phyloP scores from a whole-genome alignment of 1,140 invertebrate species.

The Musca vetustissima region DNA sequence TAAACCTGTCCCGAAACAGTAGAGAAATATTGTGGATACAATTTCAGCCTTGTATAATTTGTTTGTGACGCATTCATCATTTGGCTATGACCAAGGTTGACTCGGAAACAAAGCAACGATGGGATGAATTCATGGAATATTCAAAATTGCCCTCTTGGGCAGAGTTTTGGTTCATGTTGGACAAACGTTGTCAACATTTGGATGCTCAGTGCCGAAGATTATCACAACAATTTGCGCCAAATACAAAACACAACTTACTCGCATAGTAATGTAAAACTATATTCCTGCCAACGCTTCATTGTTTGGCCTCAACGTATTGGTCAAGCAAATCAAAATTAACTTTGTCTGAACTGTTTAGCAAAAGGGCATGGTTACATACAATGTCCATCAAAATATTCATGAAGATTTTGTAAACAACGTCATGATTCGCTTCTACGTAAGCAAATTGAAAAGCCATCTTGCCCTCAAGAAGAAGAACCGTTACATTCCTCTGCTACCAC shows the following conservation, averaged over 20 bases:
- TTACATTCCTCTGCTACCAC: neutral
- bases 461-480: neutral
- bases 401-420: constrained; percentile 5
- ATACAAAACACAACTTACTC: neutral
- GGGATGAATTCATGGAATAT: constrained; percentile 3
- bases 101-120: neutral
- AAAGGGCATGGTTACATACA: neutral
- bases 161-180: neutral
- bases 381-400: neutral
- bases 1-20: neutral
- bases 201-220: neutral
- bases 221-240: no score
- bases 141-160: neutral
- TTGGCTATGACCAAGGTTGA: constrained; percentile 1
- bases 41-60: constrained; percentile 11
- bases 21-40: constrained; percentile 12
- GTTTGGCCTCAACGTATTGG: neutral
- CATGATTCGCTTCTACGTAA: constrained; percentile 2
- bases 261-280: neutral
- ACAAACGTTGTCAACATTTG: constrained; percentile 10
- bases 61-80: constrained; percentile 10
- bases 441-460: neutral
- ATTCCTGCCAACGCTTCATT: neutral
- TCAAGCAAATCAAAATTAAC: neutral
- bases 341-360: neutral